Evolutionary conservation across 2,797 vertebrate species (phyloP).

Genomic region (Leontocebus nigricollis): DNA sequence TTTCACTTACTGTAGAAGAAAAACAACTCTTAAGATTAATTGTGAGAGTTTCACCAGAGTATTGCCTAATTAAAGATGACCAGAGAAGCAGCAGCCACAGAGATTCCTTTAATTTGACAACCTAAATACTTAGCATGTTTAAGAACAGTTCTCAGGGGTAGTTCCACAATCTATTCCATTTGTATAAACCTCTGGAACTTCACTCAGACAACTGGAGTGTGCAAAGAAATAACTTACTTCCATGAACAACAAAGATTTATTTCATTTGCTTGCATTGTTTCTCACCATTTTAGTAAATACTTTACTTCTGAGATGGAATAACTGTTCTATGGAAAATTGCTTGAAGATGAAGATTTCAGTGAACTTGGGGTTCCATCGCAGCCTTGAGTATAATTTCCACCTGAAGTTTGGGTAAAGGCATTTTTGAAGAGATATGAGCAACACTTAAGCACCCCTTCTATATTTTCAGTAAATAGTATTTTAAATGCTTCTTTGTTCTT

Average conservation of each 20-base stretch:
- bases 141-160: conserved; percentile 1
- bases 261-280: conserved; percentile 17
- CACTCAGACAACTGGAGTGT: background rate
- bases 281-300: conserved; percentile 25
- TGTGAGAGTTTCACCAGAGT: conserved; percentile 46
- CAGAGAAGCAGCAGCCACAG: background rate
- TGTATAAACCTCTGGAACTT: conserved; percentile 39
- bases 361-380: background rate
- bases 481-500: conserved; percentile 59
- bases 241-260: conserved; percentile 1
- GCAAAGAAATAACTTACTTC: conserved; percentile 30
- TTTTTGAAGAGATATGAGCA: background rate
- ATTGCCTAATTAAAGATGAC: conserved; percentile 64
- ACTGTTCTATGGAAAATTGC: background rate
- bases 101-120: conserved; percentile 59
- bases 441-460: background rate
- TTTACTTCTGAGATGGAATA: conserved; percentile 50
- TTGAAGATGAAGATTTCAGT: background rate
- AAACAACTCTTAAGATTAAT: conserved; percentile 63
- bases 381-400: conserved; percentile 22
- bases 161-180: conserved; percentile 31
- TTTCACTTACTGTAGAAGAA: conserved; percentile 36
- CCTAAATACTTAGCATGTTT: conserved; percentile 18
- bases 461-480: conserved; percentile 53
- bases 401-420: background rate